Conservation (phyloP, 37 sponge, comb jelly and placozoan species). For the Crambe crambe region DNA sequence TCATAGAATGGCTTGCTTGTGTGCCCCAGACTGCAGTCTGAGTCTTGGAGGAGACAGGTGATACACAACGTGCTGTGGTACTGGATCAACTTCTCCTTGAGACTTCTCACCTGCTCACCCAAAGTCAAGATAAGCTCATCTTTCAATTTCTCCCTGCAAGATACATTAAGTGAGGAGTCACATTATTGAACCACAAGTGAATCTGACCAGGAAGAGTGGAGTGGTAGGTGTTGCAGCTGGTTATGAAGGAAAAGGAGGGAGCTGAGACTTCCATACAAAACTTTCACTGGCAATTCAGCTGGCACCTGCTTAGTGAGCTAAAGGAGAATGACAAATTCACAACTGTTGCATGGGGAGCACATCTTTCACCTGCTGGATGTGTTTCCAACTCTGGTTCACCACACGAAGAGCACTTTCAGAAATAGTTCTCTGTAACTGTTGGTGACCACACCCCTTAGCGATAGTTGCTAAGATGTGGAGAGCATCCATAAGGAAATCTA, state of each 20-base stretch:
- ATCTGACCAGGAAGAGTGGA: neutral
- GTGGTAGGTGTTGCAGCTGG: neutral
- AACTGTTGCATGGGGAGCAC: neutral
- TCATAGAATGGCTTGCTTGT: neutral
- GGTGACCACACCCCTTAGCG: conserved; percentile 1
- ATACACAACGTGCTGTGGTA: conserved; percentile 25
- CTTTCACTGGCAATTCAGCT: neutral
- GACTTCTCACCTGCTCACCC: neutral
- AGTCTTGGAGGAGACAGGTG: conserved; percentile 47
- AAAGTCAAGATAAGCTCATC: neutral
- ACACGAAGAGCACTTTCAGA: conserved; percentile 14
- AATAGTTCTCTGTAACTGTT: neutral
- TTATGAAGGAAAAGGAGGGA: neutral
- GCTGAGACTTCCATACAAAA: neutral
- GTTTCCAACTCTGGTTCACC: conserved; percentile 1
- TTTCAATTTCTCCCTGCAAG: neutral
- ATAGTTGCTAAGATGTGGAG: conserved; percentile 9
- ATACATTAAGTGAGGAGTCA: neutral
- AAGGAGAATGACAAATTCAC: neutral
- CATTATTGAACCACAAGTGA: too few relatives aligned
- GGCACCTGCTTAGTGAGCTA: neutral
- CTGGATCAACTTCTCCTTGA: conserved; percentile 4
- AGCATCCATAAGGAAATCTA: neutral
- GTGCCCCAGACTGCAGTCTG: conserved; percentile 38
- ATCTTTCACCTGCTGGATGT: conserved; percentile 2